Evolutionary conservation across 2,888 invertebrate species (phyloP), one percentile per base, ranked within the genome.

Genomic region (Thymelicus acteon): DNA sequence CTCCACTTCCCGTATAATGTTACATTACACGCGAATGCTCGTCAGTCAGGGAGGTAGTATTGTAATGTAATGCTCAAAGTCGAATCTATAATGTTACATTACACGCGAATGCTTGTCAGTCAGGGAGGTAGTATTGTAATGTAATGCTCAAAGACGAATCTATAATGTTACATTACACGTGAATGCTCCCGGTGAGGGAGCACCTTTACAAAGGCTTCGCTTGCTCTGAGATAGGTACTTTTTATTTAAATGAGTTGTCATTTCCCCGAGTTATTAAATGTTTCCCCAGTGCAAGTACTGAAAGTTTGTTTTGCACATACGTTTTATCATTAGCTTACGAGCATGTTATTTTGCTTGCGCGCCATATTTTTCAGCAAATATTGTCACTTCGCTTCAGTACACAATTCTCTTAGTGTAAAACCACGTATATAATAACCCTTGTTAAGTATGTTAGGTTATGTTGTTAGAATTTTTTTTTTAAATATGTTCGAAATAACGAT

Each of bases 241-340:
- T 47, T 47, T 8, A 47, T 47, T 47, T 12, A 47, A 13, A 47
- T 47, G 47, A 47, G 12, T 13, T 12, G 47, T 47, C 13, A n/a
- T n/a, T 48, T 48, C n/a, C n/a, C n/a, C n/a, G 48, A 48, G n/a
- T 48, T 48, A 48, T 48, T 48, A n/a, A 48, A n/a, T n/a, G 48
- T 48, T 48, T 48, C 12, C 5, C 48, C 4, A 12, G n/a, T n/a
- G 13, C 5, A 48, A n/a, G 48, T 48, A n/a, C 6, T n/a, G 13
- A 48, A 48, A 48, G 48, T 48, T 48, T 12, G 48, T 48, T 48
- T n/a, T 48, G n/a, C n/a, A n/a, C 48, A 7, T 48, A 12, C 5
- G n/a, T 48, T 48, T 48, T 48, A 48, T 48, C 48, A 48, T 48
- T n/a, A 48, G 48, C 6, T 48, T 48, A 48, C 48, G 12, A 48